Evolutionary conservation across 2,797 vertebrate species (phyloP), one percentile per base, ranked within the genome.

Genomic region (Gymnothorax reevesii): DNA sequence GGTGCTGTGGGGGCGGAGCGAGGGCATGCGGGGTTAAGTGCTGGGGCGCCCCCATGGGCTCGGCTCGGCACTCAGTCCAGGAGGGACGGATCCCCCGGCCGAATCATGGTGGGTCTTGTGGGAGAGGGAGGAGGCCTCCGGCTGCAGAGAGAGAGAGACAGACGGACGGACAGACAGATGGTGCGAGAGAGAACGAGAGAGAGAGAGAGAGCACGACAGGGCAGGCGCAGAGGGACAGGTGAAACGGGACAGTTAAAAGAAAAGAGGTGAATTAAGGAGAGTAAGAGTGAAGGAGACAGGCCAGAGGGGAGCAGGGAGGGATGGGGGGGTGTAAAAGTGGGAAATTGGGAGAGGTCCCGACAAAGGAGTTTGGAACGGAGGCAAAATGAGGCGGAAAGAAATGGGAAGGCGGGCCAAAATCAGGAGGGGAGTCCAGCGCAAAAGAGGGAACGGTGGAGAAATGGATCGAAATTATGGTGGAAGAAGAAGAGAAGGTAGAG

Each of bases 111-210:
- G 92, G 95, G 94, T 84, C 94, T 94, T 92, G 94, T 95, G 92
- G 95, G 94, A 92, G 94, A 96, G 90, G 95, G 94, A 93, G 94
- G 95, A 89, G 94, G 95, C 94, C 95, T 95, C 92, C 94, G 94
- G 94, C 95, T 96, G 93, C 92, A 95, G 92, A 93, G 88, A 95
- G 89, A 94, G 89, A 94, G 71, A 91, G 88, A 92, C 88, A 94
- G 27, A 91, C 55, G 88, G 90, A 86, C 90, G 90, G 85, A 88
- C 73, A 90, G 22, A 59, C 57, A 22, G 91, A 86, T 91, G 88
- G 84, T 90, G 90, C 87, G 86, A 73, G 64, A 88, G 49, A 54
- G 66, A 87, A 85, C 87, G 89, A 6, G n/a, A 59, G 86, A 17
- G 52, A 25, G 25, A 15, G 84, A 57, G 7, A 66, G 55, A 59